Evolutionary conservation across 2,888 invertebrate species (phyloP).

Genomic region (Cremastobaeus sp.): DNA sequence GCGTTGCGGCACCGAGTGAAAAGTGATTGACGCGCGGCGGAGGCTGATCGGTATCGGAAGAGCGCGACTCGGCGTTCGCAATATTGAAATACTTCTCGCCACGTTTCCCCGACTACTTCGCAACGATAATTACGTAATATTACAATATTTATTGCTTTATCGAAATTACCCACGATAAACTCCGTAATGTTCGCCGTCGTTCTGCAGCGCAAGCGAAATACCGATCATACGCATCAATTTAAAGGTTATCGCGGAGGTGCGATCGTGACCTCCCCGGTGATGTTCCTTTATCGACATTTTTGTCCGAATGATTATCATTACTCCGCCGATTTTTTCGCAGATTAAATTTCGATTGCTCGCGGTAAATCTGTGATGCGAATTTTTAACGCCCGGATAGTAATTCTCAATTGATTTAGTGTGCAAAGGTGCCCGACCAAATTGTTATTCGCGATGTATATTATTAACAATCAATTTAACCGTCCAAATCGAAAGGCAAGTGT

Average conservation of each 20-base stretch:
- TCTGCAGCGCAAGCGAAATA: slow-evolving; percentile 27
- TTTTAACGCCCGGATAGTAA: background rate
- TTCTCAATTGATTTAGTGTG: slow-evolving; percentile 12
- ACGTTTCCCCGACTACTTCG: slow-evolving; percentile 10
- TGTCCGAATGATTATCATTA: slow-evolving; percentile 35
- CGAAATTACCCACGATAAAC: slow-evolving; percentile 37
- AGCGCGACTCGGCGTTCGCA: too few species aligned
- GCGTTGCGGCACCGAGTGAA: background rate
- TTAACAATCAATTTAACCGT: too few species aligned
- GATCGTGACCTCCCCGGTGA: slow-evolving; percentile 37
- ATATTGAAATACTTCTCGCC: slow-evolving; percentile 16
- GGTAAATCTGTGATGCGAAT: background rate
- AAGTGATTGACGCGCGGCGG: too few species aligned
- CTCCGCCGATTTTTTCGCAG: slow-evolving; percentile 18
- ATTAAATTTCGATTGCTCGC: slow-evolving; percentile 33
- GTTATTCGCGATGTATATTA: too few species aligned
- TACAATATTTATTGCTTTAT: slow-evolving; percentile 39
- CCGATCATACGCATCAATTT: slow-evolving; percentile 38
- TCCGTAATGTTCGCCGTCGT: slow-evolving; percentile 27
- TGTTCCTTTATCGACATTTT: slow-evolving; percentile 15
- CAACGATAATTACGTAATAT: slow-evolving; percentile 38
- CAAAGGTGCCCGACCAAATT: too few species aligned
- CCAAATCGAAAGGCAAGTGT: too few species aligned
- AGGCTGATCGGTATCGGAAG: too few species aligned
- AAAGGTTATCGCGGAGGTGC: slow-evolving; percentile 45